Base-by-base conservation (phyloP, 92 coral and sea anemone genomes). In the Zoanthus gigantus region DNA sequence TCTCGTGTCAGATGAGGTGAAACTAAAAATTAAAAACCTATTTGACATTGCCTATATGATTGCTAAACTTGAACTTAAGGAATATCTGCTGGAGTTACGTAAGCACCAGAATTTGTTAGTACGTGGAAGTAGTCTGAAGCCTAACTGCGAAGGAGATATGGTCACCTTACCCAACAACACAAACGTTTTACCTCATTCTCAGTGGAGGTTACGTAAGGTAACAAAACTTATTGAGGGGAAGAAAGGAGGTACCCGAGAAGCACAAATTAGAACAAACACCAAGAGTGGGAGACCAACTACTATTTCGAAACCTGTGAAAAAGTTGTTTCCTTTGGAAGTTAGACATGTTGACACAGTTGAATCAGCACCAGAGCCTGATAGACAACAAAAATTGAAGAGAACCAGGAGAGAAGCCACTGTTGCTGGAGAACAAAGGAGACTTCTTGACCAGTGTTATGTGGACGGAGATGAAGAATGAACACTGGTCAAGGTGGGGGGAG, bases 1-100 rank as follows among this genome's bases (percentile, higher is more conserved):
- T 44, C 56, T 76, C 28, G n/a, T 76, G 16, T 46, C 32, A 46
- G 82, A 76, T 2, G 82, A 76, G 52, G 82, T 76, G 28, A 76
- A n/a, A 76, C 82, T 46, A 9, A 76, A 48, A 76, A 76, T 46
- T 9, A 60, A 48, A 76, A 76, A 76, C 30, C 82, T 76, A 14
- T 76, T 76, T 76, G 82, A 76, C 4, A 46, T 76, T 76, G 82
- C 82, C 63, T 76, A 76, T 76, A 76, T 76, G 82, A 16, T 76
- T 13, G 82, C 71, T 3, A 63, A 63, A 18, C 71, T 63, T 63
- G 72, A 67, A 67, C 72, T 67, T 23, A 47, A 74, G 57, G 56
- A 74, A 10, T n/a, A 74, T 74, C 48, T 74, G 75, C 48, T 54
- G 60, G 60, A 54, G 12, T 3, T 54, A 54, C 12, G 12, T 16